phyloP scores from a whole-genome alignment of 2,113 vertebrate genomes.

The crab-eating macaque (Macaca fascicularis) region DNA sequence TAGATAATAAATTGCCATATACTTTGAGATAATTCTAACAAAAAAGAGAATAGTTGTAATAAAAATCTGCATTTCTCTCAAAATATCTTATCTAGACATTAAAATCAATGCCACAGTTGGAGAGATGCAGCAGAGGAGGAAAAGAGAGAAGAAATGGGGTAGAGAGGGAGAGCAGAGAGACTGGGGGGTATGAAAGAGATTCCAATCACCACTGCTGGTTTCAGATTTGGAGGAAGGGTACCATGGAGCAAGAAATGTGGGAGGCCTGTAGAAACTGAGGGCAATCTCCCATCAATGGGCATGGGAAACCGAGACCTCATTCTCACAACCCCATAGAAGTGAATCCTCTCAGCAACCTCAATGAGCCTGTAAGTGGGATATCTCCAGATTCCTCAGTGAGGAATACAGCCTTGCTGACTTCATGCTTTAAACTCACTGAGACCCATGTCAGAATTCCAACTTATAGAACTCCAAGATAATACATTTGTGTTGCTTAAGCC shows the following conservation, averaged over 20 bases:
- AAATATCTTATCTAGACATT: neutral
- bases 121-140: neutral
- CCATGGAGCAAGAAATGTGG: neutral
- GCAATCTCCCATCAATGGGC: fast-evolving
- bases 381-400: neutral
- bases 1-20: neutral
- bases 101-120: neutral
- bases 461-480: neutral
- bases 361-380: neutral
- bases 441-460: neutral
- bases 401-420: neutral
- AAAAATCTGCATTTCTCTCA: neutral
- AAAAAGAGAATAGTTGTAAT: neutral
- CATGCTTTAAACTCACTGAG: neutral
- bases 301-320: no score
- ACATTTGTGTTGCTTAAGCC: neutral
- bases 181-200: neutral
- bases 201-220: neutral
- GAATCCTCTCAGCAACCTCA: neutral
- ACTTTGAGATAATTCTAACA: neutral
- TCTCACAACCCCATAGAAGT: no score
- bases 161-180: neutral
- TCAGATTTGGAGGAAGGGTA: neutral
- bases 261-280: neutral
- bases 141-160: neutral